These are phyloP conservation scores for Brachyptera risi DNA, from an alignment of 2,888 invertebrate species.

Conservation along the genomic window DNA sequence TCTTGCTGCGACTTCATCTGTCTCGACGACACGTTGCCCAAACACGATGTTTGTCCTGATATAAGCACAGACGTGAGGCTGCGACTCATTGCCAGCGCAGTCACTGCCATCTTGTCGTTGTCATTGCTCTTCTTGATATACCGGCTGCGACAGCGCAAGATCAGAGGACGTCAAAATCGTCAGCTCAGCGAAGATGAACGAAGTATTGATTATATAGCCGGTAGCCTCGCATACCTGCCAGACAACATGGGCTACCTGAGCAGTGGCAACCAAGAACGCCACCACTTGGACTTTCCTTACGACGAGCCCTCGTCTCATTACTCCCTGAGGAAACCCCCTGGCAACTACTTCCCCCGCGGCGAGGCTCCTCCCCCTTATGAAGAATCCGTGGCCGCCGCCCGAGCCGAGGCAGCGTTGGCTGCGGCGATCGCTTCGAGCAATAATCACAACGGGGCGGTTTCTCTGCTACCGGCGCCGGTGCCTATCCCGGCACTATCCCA, in stretches of 20 bases:
- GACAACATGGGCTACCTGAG: conserved; percentile 68
- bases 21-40: conserved; percentile 70
- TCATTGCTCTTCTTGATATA: too few relatives aligned
- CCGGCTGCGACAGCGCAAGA: too few relatives aligned
- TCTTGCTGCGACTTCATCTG: conserved; percentile 88
- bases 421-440: conserved; percentile 28
- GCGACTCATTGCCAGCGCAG: too few relatives aligned
- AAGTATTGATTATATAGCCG: conserved; percentile 71
- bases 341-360: conserved; percentile 74
- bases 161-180: conserved; percentile 59
- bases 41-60: too few relatives aligned
- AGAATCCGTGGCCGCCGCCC: conserved; percentile 73
- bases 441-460: too few relatives aligned
- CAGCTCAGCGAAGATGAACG: conserved; percentile 69
- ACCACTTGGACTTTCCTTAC: too few relatives aligned
- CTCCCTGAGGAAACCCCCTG: conserved; percentile 80
- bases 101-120: too few relatives aligned
- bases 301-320: conserved; percentile 59
- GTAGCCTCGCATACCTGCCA: conserved; percentile 44
- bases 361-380: conserved; percentile 89
- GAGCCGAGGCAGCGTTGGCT: conserved; percentile 51
- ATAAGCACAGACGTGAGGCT: too few relatives aligned
- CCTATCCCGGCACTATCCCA: too few relatives aligned
- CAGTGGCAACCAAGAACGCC: conserved; percentile 52
- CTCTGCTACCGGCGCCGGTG: too few relatives aligned